Evolutionary conservation across 2,888 invertebrate genomes (phyloP).

Genomic region (Mycalesis mineus): DNA sequence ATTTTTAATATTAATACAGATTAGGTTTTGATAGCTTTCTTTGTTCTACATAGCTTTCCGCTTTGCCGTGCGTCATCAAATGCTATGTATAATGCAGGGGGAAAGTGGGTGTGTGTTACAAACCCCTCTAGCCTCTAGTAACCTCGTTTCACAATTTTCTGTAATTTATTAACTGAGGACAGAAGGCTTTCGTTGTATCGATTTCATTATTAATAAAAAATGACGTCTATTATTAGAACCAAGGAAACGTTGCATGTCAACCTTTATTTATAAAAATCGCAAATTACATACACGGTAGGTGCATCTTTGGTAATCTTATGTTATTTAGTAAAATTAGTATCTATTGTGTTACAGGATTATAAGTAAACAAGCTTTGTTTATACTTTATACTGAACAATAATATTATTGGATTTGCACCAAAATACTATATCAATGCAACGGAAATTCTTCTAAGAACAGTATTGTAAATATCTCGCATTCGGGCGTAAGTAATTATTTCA

Average conservation of each 20-base stretch:
- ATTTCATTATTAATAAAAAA: slow-evolving; percentile 17
- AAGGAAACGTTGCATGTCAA: slow-evolving; percentile 10
- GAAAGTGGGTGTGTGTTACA: slow-evolving; percentile 4
- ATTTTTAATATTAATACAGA: no score
- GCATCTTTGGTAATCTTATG: neutral
- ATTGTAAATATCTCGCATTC: neutral
- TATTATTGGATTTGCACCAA: neutral
- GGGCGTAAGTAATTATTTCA: neutral
- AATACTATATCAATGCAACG: neutral
- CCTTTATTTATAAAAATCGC: neutral
- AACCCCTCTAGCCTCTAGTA: slow-evolving; percentile 1
- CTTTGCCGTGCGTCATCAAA: slow-evolving; percentile 1
- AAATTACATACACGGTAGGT: neutral
- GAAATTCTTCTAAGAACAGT: neutral
- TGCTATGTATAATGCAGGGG: neutral
- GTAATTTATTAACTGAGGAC: slow-evolving; percentile 9
- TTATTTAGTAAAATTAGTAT: neutral
- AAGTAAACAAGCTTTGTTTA: neutral
- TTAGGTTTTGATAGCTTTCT: no score
- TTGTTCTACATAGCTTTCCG: neutral
- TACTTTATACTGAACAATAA: neutral
- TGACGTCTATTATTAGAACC: slow-evolving; percentile 13
- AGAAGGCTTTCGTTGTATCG: slow-evolving; percentile 5
- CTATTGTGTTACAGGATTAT: neutral
- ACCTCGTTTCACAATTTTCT: slow-evolving; percentile 13